phyloP scores from a whole-genome alignment of 1,140 invertebrate genomes.

The Trialeurodes vaporariorum region DNA sequence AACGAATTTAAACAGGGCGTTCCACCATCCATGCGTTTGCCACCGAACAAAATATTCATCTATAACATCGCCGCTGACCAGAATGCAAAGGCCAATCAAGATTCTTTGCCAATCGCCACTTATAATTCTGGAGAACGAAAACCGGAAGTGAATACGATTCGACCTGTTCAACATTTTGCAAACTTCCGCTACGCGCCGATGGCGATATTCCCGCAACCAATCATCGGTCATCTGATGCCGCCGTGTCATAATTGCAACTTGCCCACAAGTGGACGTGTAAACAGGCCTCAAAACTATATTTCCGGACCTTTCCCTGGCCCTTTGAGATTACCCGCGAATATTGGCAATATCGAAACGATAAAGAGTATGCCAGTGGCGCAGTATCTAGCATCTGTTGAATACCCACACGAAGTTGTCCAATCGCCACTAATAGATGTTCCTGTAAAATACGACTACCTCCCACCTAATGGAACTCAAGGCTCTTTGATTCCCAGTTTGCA shows the following conservation, averaged over 20 bases:
- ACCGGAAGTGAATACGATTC: not conserved
- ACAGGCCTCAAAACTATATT: not conserved
- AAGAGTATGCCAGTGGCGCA: not conserved
- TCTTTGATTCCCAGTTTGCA: too few species aligned
- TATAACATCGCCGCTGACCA: not conserved
- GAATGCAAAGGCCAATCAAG: not conserved
- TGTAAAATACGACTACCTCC: not conserved
- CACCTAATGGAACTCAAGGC: too few species aligned
- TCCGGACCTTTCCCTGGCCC: not conserved
- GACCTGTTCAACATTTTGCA: not conserved
- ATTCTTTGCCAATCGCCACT: not conserved
- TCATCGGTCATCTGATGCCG: not conserved
- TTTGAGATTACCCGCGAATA: not conserved
- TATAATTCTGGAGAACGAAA: not conserved
- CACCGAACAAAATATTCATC: not conserved
- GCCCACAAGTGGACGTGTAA: too few species aligned
- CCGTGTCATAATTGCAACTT: too few species aligned
- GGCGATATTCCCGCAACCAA: not conserved
- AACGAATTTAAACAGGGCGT: not conserved
- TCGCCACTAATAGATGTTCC: not conserved
- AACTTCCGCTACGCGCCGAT: not conserved
- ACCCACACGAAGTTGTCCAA: not conserved
- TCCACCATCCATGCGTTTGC: not conserved
- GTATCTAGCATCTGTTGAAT: not conserved
- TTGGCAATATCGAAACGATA: not conserved